phyloP scores from a whole-genome alignment of 1,140 invertebrate species.

The Lepidurus apus region DNA sequence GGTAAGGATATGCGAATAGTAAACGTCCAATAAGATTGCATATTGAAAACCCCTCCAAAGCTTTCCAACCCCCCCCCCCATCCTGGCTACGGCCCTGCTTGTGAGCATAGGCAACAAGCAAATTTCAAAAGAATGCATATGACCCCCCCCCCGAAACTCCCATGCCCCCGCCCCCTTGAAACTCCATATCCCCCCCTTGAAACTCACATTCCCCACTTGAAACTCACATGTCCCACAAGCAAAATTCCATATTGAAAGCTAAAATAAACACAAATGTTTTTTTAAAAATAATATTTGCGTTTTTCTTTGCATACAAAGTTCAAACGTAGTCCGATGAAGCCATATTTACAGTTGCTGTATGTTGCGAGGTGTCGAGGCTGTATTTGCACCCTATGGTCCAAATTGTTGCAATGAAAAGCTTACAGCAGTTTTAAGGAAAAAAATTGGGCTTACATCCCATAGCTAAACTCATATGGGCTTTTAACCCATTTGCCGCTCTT shows the following conservation, averaged over 20 bases:
- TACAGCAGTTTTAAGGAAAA: too few relatives aligned
- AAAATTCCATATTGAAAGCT: not conserved
- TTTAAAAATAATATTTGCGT: not conserved
- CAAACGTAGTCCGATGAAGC: too few relatives aligned
- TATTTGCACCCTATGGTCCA: too few relatives aligned
- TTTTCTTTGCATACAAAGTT: too few relatives aligned
- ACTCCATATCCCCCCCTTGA: not conserved
- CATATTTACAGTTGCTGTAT: too few relatives aligned
- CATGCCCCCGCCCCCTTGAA: too few relatives aligned
- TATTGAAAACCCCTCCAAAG: not conserved
- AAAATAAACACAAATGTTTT: not conserved
- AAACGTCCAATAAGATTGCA: not conserved
- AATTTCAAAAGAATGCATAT: not conserved
- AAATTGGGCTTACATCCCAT: too few relatives aligned
- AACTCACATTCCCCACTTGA: not conserved
- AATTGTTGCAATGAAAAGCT: too few relatives aligned
- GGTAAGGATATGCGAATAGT: not conserved
- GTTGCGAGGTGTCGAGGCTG: too few relatives aligned
- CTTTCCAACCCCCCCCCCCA: not conserved
- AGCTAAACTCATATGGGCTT: too few relatives aligned
- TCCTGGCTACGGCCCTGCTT: constrained; percentile 2
- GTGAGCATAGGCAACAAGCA: not conserved
- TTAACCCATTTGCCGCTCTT: too few relatives aligned
- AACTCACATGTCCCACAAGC: not conserved
- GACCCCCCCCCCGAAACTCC: too few relatives aligned